These are phyloP conservation scores for Aldabrachelys gigantea DNA, from an alignment of 2,113 vertebrate species.

Conservation along the genomic window DNA sequence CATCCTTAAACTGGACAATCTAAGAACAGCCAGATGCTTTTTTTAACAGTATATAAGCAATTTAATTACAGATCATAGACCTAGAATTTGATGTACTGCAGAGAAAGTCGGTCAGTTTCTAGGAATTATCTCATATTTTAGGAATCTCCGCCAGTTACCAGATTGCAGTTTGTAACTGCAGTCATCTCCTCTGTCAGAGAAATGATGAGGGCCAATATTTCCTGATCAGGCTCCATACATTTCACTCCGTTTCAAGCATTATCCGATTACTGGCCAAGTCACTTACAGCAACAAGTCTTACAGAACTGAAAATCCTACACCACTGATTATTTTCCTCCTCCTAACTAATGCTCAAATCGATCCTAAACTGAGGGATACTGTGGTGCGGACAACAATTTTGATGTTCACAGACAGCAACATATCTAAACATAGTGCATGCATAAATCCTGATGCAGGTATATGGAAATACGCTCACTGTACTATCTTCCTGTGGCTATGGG, in stretches of 20 bases:
- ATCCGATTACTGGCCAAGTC: constrained; percentile 32
- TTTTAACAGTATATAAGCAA: constrained; percentile 63
- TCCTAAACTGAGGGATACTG: constrained; percentile 40
- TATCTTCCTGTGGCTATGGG: neutral
- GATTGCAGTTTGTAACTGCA: constrained; percentile 64
- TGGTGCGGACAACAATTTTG: constrained; percentile 31
- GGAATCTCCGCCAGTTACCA: constrained; percentile 63
- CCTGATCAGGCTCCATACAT: constrained; percentile 49
- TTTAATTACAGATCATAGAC: constrained; percentile 68
- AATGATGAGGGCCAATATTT: constrained; percentile 12
- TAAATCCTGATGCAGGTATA: neutral
- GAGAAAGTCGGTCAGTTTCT: constrained; percentile 43
- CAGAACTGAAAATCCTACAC: neutral
- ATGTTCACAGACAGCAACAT: neutral
- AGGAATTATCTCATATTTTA: constrained; percentile 73
- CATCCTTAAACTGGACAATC: neutral
- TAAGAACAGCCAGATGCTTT: constrained; percentile 45
- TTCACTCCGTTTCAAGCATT: constrained; percentile 32
- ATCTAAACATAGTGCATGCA: neutral
- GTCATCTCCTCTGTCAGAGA: constrained; percentile 50
- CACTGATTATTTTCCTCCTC: neutral
- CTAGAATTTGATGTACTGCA: constrained; percentile 67
- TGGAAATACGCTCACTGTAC: neutral
- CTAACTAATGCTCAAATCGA: constrained; percentile 50
- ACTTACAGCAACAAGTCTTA: neutral